These are phyloP conservation scores for Prosapia bicincta DNA, from an alignment of 2,888 invertebrate species.

Conservation along the genomic window DNA sequence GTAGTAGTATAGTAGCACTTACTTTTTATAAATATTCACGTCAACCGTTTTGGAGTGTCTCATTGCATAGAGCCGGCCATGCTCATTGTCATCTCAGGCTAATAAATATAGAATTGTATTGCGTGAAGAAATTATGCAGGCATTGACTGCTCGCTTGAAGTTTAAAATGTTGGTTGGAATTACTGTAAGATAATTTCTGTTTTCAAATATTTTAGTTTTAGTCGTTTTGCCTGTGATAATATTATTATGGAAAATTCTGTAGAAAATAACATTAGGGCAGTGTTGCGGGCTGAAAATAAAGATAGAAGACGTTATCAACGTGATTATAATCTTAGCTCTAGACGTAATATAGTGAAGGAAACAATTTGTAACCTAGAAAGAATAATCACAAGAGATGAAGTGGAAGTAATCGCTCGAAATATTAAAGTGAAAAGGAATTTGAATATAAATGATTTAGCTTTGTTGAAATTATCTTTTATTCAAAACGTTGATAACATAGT, in stretches of 20 bases:
- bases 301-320: slow-evolving; percentile 3
- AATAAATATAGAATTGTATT: too few relatives aligned
- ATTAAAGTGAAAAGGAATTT: slow-evolving; percentile 10
- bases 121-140: too few relatives aligned
- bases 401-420: slow-evolving; percentile 3
- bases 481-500: slow-evolving; percentile 47
- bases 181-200: too few relatives aligned
- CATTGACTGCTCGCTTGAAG: too few relatives aligned
- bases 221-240: too few relatives aligned
- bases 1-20: too few relatives aligned
- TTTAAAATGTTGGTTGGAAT: too few relatives aligned
- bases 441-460: slow-evolving; percentile 42
- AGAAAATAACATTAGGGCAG: background rate
- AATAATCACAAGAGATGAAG: background rate
- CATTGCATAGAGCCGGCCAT: too few relatives aligned
- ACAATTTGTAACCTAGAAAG: slow-evolving; percentile 4
- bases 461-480: slow-evolving; percentile 48
- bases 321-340: background rate
- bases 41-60: too few relatives aligned
- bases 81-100: too few relatives aligned
- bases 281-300: background rate
- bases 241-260: background rate
- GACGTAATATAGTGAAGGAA: slow-evolving; percentile 17
- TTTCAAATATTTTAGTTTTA: too few relatives aligned
- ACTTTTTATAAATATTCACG: too few relatives aligned